Evolutionary conservation across 2,797 vertebrate species (phyloP).

Genomic region (Discoglossus pictus): DNA sequence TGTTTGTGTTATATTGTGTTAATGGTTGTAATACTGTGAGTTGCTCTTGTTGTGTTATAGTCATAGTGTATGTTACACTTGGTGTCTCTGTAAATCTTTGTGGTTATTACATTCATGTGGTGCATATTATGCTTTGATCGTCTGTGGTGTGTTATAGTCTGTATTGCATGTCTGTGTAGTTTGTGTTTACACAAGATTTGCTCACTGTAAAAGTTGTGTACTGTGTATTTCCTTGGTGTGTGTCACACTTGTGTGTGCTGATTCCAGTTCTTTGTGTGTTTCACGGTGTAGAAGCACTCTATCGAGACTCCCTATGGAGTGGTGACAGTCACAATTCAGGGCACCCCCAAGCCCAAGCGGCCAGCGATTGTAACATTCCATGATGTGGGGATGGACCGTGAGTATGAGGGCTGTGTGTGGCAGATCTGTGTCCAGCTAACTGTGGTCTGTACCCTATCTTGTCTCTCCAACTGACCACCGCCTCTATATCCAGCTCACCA

Average conservation of each 20-base stretch:
- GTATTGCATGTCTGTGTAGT: no score
- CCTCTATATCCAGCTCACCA: no score
- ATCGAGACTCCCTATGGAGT: constrained; percentile 87
- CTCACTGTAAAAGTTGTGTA: not conserved
- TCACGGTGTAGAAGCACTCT: constrained; percentile 75
- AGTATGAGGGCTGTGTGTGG: constrained; percentile 58
- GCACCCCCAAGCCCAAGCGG: constrained; percentile 79
- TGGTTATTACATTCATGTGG: not conserved
- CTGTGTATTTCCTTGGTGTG: not conserved
- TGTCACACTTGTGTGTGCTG: constrained; percentile 9
- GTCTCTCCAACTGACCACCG: not conserved
- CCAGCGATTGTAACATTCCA: constrained; percentile 89
- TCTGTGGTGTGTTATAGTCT: not conserved
- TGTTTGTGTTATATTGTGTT: no score
- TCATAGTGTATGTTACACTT: no score
- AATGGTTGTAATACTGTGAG: no score
- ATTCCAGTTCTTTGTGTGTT: constrained; percentile 45
- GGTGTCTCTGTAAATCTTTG: not conserved
- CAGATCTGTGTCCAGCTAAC: no score
- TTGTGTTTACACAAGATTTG: no score
- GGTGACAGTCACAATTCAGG: constrained; percentile 83
- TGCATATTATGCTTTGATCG: no score
- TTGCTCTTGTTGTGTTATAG: no score
- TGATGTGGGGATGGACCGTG: constrained; percentile 88
- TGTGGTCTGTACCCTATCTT: not conserved